Evolutionary conservation across 2,888 invertebrate genomes (phyloP).

Genomic region (Stenchaetothrips biformis): DNA sequence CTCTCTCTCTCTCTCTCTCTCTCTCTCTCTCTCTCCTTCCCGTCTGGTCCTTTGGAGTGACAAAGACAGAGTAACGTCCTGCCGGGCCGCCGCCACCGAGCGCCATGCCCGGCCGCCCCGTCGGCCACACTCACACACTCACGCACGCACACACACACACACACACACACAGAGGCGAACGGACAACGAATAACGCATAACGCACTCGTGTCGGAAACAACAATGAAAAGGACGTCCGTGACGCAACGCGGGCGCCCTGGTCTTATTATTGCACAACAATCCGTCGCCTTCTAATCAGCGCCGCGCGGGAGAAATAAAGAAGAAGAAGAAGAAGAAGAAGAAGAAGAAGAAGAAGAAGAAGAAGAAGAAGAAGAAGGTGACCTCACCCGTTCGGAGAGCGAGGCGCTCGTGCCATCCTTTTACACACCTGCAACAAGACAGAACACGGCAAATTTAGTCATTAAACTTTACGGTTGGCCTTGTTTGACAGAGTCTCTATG

Average conservation of each 20-base stretch:
- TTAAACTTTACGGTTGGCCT: too few species aligned
- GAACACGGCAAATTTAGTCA: too few species aligned
- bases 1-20: slow-evolving; percentile 1
- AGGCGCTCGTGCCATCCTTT: too few species aligned
- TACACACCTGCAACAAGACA: too few species aligned
- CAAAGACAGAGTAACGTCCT: too few species aligned
- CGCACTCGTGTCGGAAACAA: not conserved
- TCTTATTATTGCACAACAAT: not conserved
- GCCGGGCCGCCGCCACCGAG: too few species aligned
- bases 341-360: not conserved
- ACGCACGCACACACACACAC: too few species aligned
- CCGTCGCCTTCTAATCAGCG: slow-evolving; percentile 14
- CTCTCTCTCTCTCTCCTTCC: not conserved
- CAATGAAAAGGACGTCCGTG: not conserved
- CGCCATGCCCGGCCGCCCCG: too few species aligned
- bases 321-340: not conserved
- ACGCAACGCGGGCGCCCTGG: not conserved
- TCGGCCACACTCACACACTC: too few species aligned
- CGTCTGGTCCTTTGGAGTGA: too few species aligned
- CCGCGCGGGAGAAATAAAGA: not conserved
- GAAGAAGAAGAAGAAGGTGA: not conserved
- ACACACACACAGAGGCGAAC: not conserved
- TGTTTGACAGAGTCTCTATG: too few species aligned
- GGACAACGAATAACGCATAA: not conserved
- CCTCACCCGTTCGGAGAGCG: not conserved